phyloP scores from a whole-genome alignment of 2,888 invertebrate genomes.

The Chesias legatella region DNA sequence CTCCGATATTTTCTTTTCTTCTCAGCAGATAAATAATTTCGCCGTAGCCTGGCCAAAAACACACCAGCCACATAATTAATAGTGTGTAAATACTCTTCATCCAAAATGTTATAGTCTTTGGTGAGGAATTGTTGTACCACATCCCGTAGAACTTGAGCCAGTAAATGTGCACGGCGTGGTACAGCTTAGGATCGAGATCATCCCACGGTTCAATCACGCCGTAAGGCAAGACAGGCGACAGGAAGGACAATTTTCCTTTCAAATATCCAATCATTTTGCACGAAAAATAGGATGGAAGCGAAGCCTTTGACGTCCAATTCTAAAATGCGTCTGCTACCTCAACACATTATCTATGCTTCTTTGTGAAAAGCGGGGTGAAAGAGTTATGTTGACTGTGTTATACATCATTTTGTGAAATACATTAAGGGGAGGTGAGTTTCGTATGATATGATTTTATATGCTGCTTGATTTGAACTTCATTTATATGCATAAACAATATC shows the following conservation, averaged over 20 bases:
- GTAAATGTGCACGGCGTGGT: conserved; percentile 70
- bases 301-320: conserved; percentile 45
- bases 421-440: conserved; percentile 51
- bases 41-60: conserved; percentile 76
- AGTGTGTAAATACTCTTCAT: conserved; percentile 55
- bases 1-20: conserved; percentile 82
- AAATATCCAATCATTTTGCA: conserved; percentile 39
- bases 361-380: conserved; percentile 36
- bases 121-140: conserved; percentile 64
- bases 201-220: conserved; percentile 66
- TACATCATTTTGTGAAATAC: conserved; percentile 51
- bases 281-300: conserved; percentile 30
- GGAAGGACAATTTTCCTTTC: conserved; percentile 44
- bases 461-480: conserved; percentile 7
- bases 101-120: conserved; percentile 55
- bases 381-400: conserved; percentile 52
- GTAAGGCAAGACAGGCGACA: conserved; percentile 54
- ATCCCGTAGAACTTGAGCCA: conserved; percentile 76
- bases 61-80: conserved; percentile 66
- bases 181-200: conserved; percentile 62
- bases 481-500: too few relatives aligned
- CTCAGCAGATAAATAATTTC: conserved; percentile 85
- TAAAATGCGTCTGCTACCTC: conserved; percentile 50
- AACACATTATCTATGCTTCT: conserved; percentile 40
- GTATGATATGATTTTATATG: too few relatives aligned